Evolutionary conservation across 2,113 vertebrate genomes (phyloP).

Genomic region (Orientallactaga bullata): DNA sequence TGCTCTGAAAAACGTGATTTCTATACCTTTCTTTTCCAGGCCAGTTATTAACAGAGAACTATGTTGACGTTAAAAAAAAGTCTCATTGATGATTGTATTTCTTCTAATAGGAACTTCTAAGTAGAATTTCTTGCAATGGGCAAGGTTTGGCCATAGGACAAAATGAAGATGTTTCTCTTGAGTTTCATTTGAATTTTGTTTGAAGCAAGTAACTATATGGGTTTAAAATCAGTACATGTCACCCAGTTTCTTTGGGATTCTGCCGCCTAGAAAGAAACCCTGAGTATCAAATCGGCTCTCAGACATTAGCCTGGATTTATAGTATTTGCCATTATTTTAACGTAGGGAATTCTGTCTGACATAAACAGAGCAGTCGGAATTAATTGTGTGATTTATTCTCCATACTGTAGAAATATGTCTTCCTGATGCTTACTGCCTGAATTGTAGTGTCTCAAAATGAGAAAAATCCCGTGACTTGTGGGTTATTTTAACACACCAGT

Average conservation of each 20-base stretch:
- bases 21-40: background rate
- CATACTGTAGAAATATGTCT: conserved; percentile 32
- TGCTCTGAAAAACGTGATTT: conserved; percentile 10
- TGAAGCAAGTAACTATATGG: background rate
- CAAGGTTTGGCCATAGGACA: background rate
- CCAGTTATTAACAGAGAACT: conserved; percentile 6
- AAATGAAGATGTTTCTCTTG: background rate
- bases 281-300: background rate
- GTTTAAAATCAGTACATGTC: background rate
- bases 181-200: conserved; percentile 29
- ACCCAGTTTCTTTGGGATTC: background rate
- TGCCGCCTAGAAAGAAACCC: background rate
- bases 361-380: conserved; percentile 23
- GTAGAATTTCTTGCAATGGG: background rate
- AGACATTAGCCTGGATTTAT: background rate
- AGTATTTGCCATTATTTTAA: conserved; percentile 45
- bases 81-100: background rate
- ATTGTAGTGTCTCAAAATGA: conserved; percentile 7
- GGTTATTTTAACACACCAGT: conserved; percentile 54
- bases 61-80: background rate
- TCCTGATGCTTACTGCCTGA: background rate
- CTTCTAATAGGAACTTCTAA: conserved; percentile 2
- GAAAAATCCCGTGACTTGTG: conserved; percentile 23
- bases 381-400: conserved; percentile 65
- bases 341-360: background rate